Evolutionary conservation across 2,113 vertebrate genomes (phyloP).

Genomic region (Meles meles): DNA sequence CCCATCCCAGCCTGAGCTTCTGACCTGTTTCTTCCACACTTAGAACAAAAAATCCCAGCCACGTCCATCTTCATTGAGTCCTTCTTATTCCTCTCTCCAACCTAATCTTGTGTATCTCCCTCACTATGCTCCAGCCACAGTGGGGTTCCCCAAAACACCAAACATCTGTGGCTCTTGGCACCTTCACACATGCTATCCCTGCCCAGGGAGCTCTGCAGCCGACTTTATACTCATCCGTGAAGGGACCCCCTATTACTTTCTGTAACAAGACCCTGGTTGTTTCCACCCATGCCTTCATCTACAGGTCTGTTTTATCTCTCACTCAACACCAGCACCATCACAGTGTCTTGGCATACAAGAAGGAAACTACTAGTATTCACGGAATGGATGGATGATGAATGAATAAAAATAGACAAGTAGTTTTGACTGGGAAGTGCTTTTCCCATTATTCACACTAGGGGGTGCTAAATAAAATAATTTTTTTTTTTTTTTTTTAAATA

Average conservation of each 20-base stretch:
- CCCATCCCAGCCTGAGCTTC: background rate
- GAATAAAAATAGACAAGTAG: background rate
- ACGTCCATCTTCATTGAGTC: background rate
- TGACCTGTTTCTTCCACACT: background rate
- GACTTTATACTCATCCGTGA: accelerated
- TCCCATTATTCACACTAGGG: conserved; percentile 55
- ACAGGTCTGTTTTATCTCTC: background rate
- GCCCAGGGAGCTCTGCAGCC: background rate
- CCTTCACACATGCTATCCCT: too few relatives aligned
- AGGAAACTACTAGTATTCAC: background rate
- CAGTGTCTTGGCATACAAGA: background rate
- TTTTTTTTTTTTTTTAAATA: background rate
- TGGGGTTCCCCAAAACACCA: background rate
- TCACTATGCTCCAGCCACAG: background rate
- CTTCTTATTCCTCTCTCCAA: background rate
- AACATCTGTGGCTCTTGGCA: background rate
- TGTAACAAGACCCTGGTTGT: background rate
- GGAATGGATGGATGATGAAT: background rate
- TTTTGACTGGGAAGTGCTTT: background rate
- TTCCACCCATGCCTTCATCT: background rate
- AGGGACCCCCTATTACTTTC: background rate
- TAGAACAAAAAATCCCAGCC: background rate
- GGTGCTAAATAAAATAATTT: conserved; percentile 54
- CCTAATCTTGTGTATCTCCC: too few relatives aligned
- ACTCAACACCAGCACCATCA: background rate